These are phyloP conservation scores for Oxystoma pomonae DNA, from an alignment of 2,888 invertebrate genomes.

Conservation along the genomic window DNA sequence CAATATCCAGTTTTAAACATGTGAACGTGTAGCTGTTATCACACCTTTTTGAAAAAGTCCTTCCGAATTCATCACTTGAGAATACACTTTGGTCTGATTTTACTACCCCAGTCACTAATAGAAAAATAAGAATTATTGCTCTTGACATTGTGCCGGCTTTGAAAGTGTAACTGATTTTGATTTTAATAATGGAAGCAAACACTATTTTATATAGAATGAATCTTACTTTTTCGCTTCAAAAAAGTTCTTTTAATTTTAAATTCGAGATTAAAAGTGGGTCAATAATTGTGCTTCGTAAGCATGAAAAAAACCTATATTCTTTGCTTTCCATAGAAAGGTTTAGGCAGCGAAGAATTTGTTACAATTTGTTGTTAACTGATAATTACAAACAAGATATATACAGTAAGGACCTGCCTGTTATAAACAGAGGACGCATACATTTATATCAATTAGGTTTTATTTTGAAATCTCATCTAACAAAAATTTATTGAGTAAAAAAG, in stretches of 20 bases:
- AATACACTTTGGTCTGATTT: not conserved
- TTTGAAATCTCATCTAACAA: too few species aligned
- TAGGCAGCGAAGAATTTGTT: not conserved
- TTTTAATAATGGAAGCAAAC: not conserved
- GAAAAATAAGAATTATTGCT: not conserved
- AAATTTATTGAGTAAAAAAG: too few species aligned
- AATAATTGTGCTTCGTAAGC: not conserved
- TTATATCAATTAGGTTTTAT: too few species aligned
- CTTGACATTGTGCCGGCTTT: not conserved
- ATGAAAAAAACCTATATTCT: not conserved
- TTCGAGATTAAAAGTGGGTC: not conserved
- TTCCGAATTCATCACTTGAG: conserved; percentile 24
- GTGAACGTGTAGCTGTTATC: conserved; percentile 59
- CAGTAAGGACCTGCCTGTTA: too few species aligned
- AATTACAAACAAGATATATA: too few species aligned
- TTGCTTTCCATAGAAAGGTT: not conserved
- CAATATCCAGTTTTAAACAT: conserved; percentile 70
- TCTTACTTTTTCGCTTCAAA: not conserved
- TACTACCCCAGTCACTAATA: not conserved
- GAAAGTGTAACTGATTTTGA: not conserved
- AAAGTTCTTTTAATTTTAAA: not conserved
- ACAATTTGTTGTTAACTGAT: not conserved
- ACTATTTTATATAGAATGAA: not conserved
- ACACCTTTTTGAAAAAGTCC: conserved; percentile 48
- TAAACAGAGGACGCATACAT: too few species aligned